Evolutionary conservation across 2,888 invertebrate genomes (phyloP), one percentile per base, ranked within the genome.

Genomic region (Koerneria pararmatus): DNA sequence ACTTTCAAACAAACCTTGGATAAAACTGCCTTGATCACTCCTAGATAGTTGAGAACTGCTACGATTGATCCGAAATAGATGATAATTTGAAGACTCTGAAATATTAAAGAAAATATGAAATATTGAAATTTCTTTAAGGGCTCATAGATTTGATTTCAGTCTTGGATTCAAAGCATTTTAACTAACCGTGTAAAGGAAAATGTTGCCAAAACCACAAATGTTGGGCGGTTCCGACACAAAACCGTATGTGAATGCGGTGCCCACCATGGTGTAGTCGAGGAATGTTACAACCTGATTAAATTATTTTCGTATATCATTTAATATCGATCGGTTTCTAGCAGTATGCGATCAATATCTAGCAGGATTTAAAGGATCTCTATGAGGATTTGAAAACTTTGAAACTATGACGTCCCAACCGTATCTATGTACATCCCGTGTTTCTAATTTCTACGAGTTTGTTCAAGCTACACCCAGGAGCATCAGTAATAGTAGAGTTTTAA

Each of bases 61-160:
- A 95, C 91, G 73, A 91, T 86, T 85, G 94, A 92, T 80, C 92
- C 91, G 85, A 97, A 91, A 88, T 95, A 95, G 85, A 91, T 92
- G 64, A 97, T 91, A 24, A 93, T 91, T 0, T 94, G 90, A 49
- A 95, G 86, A 0, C 89, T 89, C 84, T 85, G 72, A 4, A 73
- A 31, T 34, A 63, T 8, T 11, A 15, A 6, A 46, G 19, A 8
- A 22, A n/a, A 11, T 11, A 2, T 31, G 19, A 31, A 19, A 15
- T 29, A 57, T 15, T 31, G 22, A 24, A 31, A 8, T 19, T 41
- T 8, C 19, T 11, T 11, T 11, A 41, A 41, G 19, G 41, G 11
- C n/a, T n/a, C n/a, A n/a, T n/a, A n/a, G n/a, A n/a, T 51, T 51
- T 22, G 51, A 6, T n/a, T 51, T 41, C 46, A 41, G 8, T 22